phyloP scores from a whole-genome alignment of 2,113 vertebrate genomes.

The Gorsachius goisagi region DNA sequence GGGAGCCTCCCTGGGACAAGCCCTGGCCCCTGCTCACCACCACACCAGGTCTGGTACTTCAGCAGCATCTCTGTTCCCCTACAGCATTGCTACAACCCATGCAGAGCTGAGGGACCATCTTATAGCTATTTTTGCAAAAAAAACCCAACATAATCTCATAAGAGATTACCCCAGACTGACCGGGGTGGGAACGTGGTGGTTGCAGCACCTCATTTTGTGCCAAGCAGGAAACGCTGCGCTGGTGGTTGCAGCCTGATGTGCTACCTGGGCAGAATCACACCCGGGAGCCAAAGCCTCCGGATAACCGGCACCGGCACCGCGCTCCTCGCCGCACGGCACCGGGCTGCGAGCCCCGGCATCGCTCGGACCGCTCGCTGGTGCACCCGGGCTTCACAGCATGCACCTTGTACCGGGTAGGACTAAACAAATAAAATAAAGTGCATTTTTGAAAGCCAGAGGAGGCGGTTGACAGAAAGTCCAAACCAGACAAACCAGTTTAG shows the following conservation, averaged over 20 bases:
- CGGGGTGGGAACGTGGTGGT: fast-evolving
- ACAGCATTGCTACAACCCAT: not conserved
- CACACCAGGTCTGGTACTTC: not conserved
- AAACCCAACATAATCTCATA: too few relatives aligned
- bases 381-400: not conserved
- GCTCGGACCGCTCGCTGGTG: fast-evolving
- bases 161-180: not conserved
- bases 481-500: constrained; percentile 38
- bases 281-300: not conserved
- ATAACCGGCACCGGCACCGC: fast-evolving
- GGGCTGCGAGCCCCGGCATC: not conserved
- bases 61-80: not conserved
- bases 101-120: not conserved
- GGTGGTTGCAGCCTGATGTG: not conserved
- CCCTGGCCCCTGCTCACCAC: not conserved
- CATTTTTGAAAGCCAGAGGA: not conserved
- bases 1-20: not conserved
- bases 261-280: not conserved
- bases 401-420: not conserved
- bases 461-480: not conserved
- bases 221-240: not conserved
- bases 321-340: fast-evolving
- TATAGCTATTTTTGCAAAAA: not conserved
- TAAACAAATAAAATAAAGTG: not conserved
- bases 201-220: not conserved